These are phyloP conservation scores for Lophura swinhoii DNA, from an alignment of 2,797 vertebrate species.

Conservation along the genomic window DNA sequence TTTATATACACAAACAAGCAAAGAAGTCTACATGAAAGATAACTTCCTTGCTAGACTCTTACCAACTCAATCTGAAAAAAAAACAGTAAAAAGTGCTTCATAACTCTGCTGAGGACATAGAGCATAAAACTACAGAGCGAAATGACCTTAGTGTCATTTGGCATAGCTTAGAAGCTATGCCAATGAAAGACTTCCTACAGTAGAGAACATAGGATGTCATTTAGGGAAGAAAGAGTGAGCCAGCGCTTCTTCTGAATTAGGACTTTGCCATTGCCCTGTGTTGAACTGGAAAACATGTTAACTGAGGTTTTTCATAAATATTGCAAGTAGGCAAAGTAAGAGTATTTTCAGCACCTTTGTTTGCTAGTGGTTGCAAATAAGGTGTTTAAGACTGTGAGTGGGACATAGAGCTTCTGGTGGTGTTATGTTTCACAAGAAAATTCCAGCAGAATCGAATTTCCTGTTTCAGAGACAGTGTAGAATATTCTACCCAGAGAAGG, in stretches of 20 bases:
- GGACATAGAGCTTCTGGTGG: neutral
- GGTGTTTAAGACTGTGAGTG: neutral
- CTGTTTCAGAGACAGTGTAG: neutral
- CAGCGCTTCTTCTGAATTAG: neutral
- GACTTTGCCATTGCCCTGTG: neutral
- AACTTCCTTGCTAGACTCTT: neutral
- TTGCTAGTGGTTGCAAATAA: neutral
- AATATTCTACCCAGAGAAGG: neutral
- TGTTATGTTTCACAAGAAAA: neutral
- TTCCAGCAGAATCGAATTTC: neutral
- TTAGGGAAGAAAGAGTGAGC: neutral
- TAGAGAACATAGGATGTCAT: neutral
- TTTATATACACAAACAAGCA: neutral
- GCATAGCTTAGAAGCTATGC: neutral
- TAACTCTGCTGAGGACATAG: neutral
- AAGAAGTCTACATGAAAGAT: neutral
- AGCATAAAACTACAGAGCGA: neutral
- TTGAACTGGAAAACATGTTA: neutral
- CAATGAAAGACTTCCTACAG: neutral
- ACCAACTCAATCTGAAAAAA: neutral
- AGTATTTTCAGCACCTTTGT: neutral
- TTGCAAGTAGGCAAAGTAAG: neutral
- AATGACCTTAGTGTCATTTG: neutral
- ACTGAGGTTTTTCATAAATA: conserved; percentile 15
- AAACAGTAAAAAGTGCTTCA: neutral